A percentile compares a stretch with the other conserved stretches of the same genome.
These are phyloP conservation scores for Chrysolina oricalcia DNA, from an alignment of 2,888 invertebrate species.

Conservation along the genomic window DNA sequence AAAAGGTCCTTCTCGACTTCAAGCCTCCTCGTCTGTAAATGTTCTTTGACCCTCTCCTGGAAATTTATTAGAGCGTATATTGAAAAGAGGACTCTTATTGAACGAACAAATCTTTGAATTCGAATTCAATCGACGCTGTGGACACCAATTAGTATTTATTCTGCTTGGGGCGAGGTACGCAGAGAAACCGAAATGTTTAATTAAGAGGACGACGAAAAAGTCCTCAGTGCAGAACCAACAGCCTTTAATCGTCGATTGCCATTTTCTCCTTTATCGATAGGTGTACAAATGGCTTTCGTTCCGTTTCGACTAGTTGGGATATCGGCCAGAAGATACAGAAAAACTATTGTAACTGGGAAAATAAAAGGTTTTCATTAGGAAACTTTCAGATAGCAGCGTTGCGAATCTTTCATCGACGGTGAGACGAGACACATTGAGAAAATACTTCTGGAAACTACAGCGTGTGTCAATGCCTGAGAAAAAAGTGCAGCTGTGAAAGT, in stretches of 20 bases:
- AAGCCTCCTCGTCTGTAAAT: constrained; percentile 4
- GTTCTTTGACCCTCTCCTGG: constrained; percentile 21
- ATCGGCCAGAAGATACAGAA: constrained; percentile 45
- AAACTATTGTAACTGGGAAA: constrained; percentile 44
- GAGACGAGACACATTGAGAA: constrained; percentile 26
- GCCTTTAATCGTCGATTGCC: constrained; percentile 10
- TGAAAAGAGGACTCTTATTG: constrained; percentile 36
- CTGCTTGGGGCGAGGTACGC: background rate
- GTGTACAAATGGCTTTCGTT: constrained; percentile 51
- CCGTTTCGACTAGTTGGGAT: constrained; percentile 44
- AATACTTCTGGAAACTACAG: constrained; percentile 33
- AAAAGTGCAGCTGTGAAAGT: background rate
- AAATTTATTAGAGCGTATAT: constrained; percentile 39
- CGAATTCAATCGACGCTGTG: constrained; percentile 38
- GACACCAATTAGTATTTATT: constrained; percentile 42
- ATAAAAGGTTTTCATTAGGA: constrained; percentile 46
- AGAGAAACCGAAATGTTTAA: constrained; percentile 42
- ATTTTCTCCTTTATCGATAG: constrained; percentile 43
- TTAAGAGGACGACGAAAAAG: constrained; percentile 40
- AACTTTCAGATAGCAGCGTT: constrained; percentile 39
- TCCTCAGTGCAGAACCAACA: constrained; percentile 41
- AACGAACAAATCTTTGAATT: constrained; percentile 40
- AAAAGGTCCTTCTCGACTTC: background rate
- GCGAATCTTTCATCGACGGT: constrained; percentile 33
- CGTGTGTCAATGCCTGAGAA: constrained; percentile 4